Base-by-base conservation (phyloP, 1,140 invertebrate genomes). In the Hylaeus anthracinus region DNA sequence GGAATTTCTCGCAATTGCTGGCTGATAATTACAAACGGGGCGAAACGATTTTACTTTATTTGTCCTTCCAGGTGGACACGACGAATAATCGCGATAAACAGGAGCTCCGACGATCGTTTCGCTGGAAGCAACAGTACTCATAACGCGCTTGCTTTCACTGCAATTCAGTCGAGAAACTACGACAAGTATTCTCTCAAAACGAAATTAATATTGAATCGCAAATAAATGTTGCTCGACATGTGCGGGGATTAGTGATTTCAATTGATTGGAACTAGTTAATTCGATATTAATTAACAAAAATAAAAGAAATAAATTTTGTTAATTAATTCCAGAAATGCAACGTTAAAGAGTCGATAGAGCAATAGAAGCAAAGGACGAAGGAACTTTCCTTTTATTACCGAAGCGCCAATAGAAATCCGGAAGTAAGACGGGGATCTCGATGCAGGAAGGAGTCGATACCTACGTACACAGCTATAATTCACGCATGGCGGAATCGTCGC, bases 401-500 rank as follows among this genome's bases (percentile, higher is more conserved):
- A 74, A 73, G 65, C 80, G 69, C 61, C 76, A 74, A 78, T 90
- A 90, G 89, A 90, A 91, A 91, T 90, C 83, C 88, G 90, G 90
- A 90, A 91, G 83, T 26, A 70, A 65, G 60, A 26, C 73, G 43
- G 63, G 26, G 70, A 81, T 85, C 79, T 63, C 79, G 53, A 81
- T 79, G 69, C 82, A 88, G 85, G 81, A 89, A 91, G 83, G 74
- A 79, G 78, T 63, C 72, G 75, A 86, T 84, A 84, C 56, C 82
- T 67, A 65, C 66, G 43, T 61, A 64, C 56, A 41, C 76, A 56
- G 86, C 81, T 82, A 88, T 90, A 88, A 90, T 90, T 90, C 83
- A 91, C 90, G 90, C 89, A 88, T 88, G 86, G 88, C 74, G 76
- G 88, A 88, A 84, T 90, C 88, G 88, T 91, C 88, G 84, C 79